A percentile compares a stretch with the other conserved stretches of the same genome.
phyloP scores from a whole-genome alignment of 2,113 vertebrate genomes.

The Climacteris rufus region DNA sequence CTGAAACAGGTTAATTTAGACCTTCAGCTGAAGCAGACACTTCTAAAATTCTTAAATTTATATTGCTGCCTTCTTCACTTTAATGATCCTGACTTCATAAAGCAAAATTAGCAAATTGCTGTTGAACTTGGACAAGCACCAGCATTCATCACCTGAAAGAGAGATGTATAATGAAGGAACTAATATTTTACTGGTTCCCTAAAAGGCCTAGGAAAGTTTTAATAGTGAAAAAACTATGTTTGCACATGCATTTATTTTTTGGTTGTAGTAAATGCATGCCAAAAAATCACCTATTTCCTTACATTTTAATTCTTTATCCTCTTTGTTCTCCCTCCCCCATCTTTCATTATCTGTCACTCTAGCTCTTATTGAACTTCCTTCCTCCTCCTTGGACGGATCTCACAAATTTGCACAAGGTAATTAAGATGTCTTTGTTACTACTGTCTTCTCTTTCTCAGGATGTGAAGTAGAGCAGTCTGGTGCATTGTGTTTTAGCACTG shows the following conservation, averaged over 20 bases:
- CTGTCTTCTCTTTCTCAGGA: not conserved
- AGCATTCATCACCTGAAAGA: not conserved
- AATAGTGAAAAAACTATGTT: not conserved
- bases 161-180: not conserved
- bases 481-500: not conserved
- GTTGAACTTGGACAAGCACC: not conserved
- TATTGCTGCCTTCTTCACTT: not conserved
- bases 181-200: not conserved
- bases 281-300: not conserved
- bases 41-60: not conserved
- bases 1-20: not conserved
- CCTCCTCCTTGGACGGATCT: constrained; percentile 76
- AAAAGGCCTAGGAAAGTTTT: not conserved
- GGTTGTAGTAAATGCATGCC: not conserved
- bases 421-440: not conserved
- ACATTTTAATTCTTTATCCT: not conserved
- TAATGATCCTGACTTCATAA: not conserved
- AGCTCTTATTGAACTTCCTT: constrained; percentile 69
- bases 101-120: not conserved
- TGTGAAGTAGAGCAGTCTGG: not conserved
- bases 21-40: not conserved
- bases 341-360: constrained; percentile 9
- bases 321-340: not conserved
- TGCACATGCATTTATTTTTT: not conserved
- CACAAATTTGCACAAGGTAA: constrained; percentile 76